Base-by-base conservation (phyloP, 2,888 invertebrate genomes). In the Cotesia congregata region DNA sequence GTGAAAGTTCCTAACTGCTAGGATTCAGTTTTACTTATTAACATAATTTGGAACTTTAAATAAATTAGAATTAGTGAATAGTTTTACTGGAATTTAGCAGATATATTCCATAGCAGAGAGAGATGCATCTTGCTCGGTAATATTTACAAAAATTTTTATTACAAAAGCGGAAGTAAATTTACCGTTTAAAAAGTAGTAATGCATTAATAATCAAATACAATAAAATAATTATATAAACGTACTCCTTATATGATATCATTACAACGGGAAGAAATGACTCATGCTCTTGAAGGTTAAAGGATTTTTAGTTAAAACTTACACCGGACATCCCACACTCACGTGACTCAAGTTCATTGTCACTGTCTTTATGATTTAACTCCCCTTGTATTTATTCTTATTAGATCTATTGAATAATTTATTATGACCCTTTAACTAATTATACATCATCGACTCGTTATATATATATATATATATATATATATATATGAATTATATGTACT, bases 241-340 rank as follows among this genome's bases (percentile, higher is more conserved):
- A 62, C 7, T 62, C 62, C 62, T 62, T 62, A 62, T 62, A 62
- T 62, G 62, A 62, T 15, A 62, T 62, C 17, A 62, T n/a, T 17
- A 62, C 62, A 62, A 62, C 62, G 62, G 62, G 62, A 62, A 62
- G 62, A 62, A 62, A 20, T 62, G 62, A 62, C 62, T 62, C 62
- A 62, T 50, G 50, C 50, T 50, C 50, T 50, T 50, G 50, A 20
- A 62, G 62, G 62, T 5, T 62, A 7, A 62, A 62, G 62, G 62
- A 62, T 62, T 15, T 40, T 40, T 15, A 40, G n/a, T 68, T 12
- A 12, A 40, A 40, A 17, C 40, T 40, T 50, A 40, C 41, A 40
- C 68, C 68, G 68, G 68, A 68, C 40, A 40, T 68, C 68, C 67
- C 68, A 68, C 68, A 40, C 39, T 68, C 41, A 40, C 68, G 68